Conservation (phyloP, 2,888 invertebrate species). For the Diogma glabrata region DNA sequence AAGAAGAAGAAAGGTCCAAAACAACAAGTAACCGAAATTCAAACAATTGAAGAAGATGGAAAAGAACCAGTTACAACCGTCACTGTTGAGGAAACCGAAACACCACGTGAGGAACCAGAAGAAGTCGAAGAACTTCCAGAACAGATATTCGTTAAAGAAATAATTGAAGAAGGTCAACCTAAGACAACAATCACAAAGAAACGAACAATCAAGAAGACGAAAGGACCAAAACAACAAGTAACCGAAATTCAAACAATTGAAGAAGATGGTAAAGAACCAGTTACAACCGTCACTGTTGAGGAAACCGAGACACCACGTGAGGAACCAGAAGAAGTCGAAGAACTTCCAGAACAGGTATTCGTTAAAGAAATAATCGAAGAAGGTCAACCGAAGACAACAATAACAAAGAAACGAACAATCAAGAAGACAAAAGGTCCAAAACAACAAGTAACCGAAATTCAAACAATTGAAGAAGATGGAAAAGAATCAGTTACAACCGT, state of each 20-base stretch:
- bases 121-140: constrained; percentile 28
- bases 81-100: constrained; percentile 21
- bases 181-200: constrained; percentile 28
- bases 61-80: constrained; percentile 29
- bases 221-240: constrained; percentile 22
- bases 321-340: background rate
- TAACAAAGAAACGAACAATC: constrained; percentile 26
- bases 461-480: constrained; percentile 26
- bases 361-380: constrained; percentile 18
- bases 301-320: constrained; percentile 19
- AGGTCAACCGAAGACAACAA: constrained; percentile 23
- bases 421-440: constrained; percentile 23
- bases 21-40: constrained; percentile 34
- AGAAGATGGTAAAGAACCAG: constrained; percentile 26
- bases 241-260: constrained; percentile 27
- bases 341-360: constrained; percentile 21
- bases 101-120: constrained; percentile 14
- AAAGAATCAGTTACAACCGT: constrained; percentile 27
- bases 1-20: constrained; percentile 24
- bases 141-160: constrained; percentile 32
- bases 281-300: constrained; percentile 24
- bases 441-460: constrained; percentile 29
- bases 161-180: constrained; percentile 24
- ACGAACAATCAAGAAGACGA: constrained; percentile 18
- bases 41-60: constrained; percentile 31